A percentile compares a stretch with the other conserved stretches of the same genome.
Conservation (phyloP, 2,888 invertebrate genomes). For the Holacanthella duospinosa region DNA sequence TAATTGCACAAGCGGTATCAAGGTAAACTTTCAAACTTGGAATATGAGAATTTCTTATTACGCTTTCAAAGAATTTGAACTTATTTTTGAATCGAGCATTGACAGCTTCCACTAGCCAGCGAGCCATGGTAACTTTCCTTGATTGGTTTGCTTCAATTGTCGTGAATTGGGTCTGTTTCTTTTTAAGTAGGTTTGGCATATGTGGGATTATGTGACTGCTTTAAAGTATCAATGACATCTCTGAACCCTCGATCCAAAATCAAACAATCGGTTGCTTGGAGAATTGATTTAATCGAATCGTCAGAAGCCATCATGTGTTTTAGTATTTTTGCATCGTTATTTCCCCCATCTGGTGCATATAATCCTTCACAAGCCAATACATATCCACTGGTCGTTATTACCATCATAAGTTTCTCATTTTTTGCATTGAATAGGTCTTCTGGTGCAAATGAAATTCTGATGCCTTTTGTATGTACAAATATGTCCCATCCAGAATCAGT, state of each 20-base stretch:
- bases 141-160: neutral
- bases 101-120: neutral
- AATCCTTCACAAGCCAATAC: constrained; percentile 12
- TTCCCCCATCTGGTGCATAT: constrained; percentile 11
- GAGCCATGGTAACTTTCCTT: neutral
- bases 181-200: neutral
- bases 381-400: constrained; percentile 10
- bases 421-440: constrained; percentile 9
- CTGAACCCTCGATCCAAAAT: constrained; percentile 19
- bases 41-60: too few relatives aligned
- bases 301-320: constrained; percentile 13
- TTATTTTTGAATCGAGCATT: neutral
- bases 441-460: constrained; percentile 3
- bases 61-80: neutral
- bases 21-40: too few relatives aligned
- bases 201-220: neutral
- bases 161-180: neutral
- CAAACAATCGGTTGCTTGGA: neutral
- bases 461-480: constrained; percentile 11
- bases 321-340: constrained; percentile 18
- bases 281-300: neutral
- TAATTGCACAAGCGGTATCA: too few relatives aligned
- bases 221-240: neutral
- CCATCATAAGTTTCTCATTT: constrained; percentile 17
- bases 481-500: constrained; percentile 11